Conservation (phyloP, 1,140 invertebrate species). For the Drosophila trapezifrons region DNA sequence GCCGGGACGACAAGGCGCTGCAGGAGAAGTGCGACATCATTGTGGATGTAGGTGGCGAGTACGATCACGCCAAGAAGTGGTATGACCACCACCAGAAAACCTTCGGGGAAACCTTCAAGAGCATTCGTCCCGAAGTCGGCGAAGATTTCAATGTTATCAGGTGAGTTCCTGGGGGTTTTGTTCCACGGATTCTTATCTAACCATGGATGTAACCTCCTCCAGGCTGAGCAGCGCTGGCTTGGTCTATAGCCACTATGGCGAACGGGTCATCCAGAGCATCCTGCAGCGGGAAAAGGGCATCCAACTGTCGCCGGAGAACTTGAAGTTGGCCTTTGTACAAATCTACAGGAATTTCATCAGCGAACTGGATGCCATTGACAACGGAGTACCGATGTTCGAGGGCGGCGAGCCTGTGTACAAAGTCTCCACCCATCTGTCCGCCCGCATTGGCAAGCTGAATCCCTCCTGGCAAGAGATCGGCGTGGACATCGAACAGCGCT, state of each 20-base stretch:
- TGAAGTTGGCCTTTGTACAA: conserved; percentile 90
- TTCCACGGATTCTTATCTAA: neutral
- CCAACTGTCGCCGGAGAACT: conserved; percentile 84
- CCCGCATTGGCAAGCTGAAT: conserved; percentile 92
- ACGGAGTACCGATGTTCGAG: conserved; percentile 91
- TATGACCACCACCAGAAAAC: conserved; percentile 98
- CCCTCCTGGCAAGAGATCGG: conserved; percentile 92
- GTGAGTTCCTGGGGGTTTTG: conserved; percentile 56
- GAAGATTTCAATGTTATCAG: conserved; percentile 85
- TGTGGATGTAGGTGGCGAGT: conserved; percentile 97
- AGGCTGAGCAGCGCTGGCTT: conserved; percentile 98
- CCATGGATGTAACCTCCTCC: conserved; percentile 61
- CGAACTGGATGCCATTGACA: conserved; percentile 98
- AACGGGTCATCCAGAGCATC: conserved; percentile 89
- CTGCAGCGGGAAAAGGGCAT: conserved; percentile 83
- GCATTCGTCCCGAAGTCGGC: conserved; percentile 85
- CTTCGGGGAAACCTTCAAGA: conserved; percentile 86
- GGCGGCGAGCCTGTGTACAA: conserved; percentile 91
- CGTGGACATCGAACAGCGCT: conserved; percentile 86
- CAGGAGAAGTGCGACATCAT: conserved; percentile 95
- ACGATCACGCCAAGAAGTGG: conserved; percentile 89
- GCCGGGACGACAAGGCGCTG: no score
- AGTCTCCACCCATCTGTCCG: conserved; percentile 91
- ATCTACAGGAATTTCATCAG: conserved; percentile 96
- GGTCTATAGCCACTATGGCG: conserved; percentile 96